Evolutionary conservation across 1,140 invertebrate genomes (phyloP).

Genomic region (Zaprionus vittiger): DNA sequence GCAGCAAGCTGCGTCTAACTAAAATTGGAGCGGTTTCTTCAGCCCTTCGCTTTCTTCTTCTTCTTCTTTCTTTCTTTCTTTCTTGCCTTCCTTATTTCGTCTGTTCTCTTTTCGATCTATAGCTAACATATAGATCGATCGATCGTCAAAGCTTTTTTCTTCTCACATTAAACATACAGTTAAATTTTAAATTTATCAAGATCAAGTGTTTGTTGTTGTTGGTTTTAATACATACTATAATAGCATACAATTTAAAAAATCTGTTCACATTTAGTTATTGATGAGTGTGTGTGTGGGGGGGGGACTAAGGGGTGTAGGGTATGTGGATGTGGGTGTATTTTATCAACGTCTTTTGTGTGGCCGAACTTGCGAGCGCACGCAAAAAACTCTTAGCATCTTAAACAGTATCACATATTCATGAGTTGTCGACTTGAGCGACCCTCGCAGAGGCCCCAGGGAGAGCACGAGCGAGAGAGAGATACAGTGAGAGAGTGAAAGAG

Average conservation of each 20-base stretch:
- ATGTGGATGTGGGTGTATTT: slow-evolving; percentile 52
- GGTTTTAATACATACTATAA: slow-evolving; percentile 56
- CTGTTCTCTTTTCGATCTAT: slow-evolving; percentile 1
- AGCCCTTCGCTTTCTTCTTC: slow-evolving; percentile 30
- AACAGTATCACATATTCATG: slow-evolving; percentile 83
- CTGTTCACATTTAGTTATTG: slow-evolving; percentile 69
- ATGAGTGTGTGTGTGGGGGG: slow-evolving; percentile 35
- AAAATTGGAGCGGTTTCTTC: slow-evolving; percentile 69
- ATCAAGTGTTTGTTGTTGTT: slow-evolving; percentile 65
- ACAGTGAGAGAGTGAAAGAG: not conserved
- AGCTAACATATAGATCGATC: slow-evolving; percentile 7
- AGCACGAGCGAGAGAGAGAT: not conserved
- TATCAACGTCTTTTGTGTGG: slow-evolving; percentile 68
- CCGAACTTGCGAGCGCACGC: slow-evolving; percentile 43
- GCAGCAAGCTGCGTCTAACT: slow-evolving; percentile 82
- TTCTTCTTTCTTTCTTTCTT: slow-evolving; percentile 2
- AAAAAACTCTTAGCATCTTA: slow-evolving; percentile 79
- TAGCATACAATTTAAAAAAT: slow-evolving; percentile 76
- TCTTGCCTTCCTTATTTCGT: slow-evolving; percentile 12
- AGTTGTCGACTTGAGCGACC: slow-evolving; percentile 75
- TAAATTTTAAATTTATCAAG: slow-evolving; percentile 80
- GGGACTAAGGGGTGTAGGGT: slow-evolving; percentile 24
- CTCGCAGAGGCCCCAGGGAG: slow-evolving; percentile 47
- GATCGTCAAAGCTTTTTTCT: slow-evolving; percentile 12
- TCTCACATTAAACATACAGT: slow-evolving; percentile 47